These are phyloP conservation scores for Takifugu bimaculatus DNA, from an alignment of 2,113 vertebrate genomes.

Conservation along the genomic window DNA sequence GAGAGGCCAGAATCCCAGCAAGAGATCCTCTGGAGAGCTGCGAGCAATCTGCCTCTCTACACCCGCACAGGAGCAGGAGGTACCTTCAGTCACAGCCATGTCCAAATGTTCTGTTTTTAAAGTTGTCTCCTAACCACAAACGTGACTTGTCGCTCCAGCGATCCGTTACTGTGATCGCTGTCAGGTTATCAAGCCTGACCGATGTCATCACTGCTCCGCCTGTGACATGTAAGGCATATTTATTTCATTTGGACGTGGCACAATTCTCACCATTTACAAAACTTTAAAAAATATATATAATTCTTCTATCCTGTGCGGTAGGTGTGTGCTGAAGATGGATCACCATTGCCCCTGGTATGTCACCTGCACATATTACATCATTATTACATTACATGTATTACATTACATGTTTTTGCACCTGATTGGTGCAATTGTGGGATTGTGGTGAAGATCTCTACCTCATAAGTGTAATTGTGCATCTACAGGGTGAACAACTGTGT, in stretches of 20 bases:
- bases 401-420: not conserved
- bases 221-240: conserved; percentile 82
- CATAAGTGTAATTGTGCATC: conserved; percentile 3
- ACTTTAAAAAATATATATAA: not conserved
- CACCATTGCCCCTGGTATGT: conserved; percentile 97
- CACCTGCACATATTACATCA: not conserved
- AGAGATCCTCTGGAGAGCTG: conserved; percentile 85
- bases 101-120: not conserved
- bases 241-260: no score
- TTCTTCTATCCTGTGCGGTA: conserved; percentile 28
- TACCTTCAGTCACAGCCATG: conserved; percentile 40
- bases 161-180: conserved; percentile 95
- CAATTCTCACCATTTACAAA: not conserved
- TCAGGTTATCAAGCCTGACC: conserved; percentile 95
- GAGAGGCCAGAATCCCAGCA: conserved; percentile 85
- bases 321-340: conserved; percentile 98
- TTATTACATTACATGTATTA: no score
- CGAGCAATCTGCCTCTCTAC: conserved; percentile 85
- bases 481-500: conserved; percentile 79
- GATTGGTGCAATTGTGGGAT: no score
- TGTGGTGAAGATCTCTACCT: no score
- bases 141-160: conserved; percentile 70
- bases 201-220: conserved; percentile 95
- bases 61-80: conserved; percentile 87
- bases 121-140: not conserved